Base-by-base conservation (phyloP, 2,797 vertebrate species). In the Strix occidentalis region DNA sequence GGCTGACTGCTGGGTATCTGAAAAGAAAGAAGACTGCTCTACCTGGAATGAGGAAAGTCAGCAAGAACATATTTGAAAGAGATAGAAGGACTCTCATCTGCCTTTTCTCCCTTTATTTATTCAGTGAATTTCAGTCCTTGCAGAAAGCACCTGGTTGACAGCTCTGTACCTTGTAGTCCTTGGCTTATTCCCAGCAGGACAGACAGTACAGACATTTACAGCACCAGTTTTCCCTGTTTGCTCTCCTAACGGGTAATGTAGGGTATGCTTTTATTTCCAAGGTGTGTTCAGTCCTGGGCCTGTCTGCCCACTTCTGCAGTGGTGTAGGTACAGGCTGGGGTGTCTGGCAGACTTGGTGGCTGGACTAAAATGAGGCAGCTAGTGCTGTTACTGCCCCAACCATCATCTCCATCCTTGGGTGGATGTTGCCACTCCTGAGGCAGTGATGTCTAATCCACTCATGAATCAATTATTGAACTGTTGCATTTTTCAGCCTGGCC, bases 391-490 rank as follows among this genome's bases (percentile, higher is more conserved):
- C 65, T 93, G 82, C 60, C 75, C 68, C 51, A 24, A 72, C 76
- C 87, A 37, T 25, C 3, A 0, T 71, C 80, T 66, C 90, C 82
- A 78, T 69, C 69, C 94, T 46, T 20, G 20, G 64, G 87, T 87
- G 75, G n/a, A 89, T 65, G 94, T 68, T 96, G 89, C 95, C 82
- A 85, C 91, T 92, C 96, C 92, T 37, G 87, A 89, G 95, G 94
- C 91, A 85, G 37, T 11, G 37, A 68, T 92, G 95, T 96, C 84
- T 96, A 68, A 97, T 92, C 95, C 91, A 78, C 96, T 97, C 94
- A 88, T 93, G 91, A 97, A 96, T 97, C 95, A 97, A 96, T 97
- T 96, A 97, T 97, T 96, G 96, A 91, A 83, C 94, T 95, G 94
- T 95, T 23, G 13, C 96, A 72, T 97, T 96, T 96, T 96, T 97